Base-by-base conservation (phyloP, 2,888 invertebrate genomes). In the Linnaemya tessellans region DNA sequence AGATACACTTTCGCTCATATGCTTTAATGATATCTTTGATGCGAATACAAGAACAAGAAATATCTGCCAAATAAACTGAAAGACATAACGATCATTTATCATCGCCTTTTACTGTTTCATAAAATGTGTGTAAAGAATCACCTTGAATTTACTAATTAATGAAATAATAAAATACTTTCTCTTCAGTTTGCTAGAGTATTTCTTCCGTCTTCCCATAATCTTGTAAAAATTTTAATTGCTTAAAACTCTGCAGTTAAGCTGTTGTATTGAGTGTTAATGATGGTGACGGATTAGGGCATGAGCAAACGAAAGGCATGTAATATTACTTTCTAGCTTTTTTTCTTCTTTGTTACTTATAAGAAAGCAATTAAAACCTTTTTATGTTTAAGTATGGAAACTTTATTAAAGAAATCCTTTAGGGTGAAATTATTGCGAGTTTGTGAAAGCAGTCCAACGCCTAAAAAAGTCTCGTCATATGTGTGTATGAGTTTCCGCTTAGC, bases 131-230 rank as follows among this genome's bases (percentile, higher is more conserved):
- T 30, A 30, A 30, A 30, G 18, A 67, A 77, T 67, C 22, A 25
- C n/a, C 35, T 68, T 54, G 11, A 64, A 35, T 18, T 18, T 3
- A 38, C 11, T 60, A 18, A 60, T 38, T 38, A 18, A 60, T 38
- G 60, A n/a, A n/a, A 60, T 30, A 3, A 38, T 60, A 38, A 80
- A 77, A 80, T 68, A 84, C 80, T 84, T 84, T 84, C 80, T 81
- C 84, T 84, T 80, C 49, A 58, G 73, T 46, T 62, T 35, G 15
- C 18, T 20, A 8, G 22, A 20, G 43, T 41, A 51, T 80, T 77
- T 67, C 80, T 80, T 77, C 54, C 58, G 62, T 65, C 54, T 81
- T 81, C 38, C 49, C 49, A 54, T 60, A 38, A 18, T 38, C 5
- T 3, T 18, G 5, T 60, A 38, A 60, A 60, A 60, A 60, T 60